Evolutionary conservation across 1,140 invertebrate species (phyloP).

Genomic region (Asobara japonica): DNA sequence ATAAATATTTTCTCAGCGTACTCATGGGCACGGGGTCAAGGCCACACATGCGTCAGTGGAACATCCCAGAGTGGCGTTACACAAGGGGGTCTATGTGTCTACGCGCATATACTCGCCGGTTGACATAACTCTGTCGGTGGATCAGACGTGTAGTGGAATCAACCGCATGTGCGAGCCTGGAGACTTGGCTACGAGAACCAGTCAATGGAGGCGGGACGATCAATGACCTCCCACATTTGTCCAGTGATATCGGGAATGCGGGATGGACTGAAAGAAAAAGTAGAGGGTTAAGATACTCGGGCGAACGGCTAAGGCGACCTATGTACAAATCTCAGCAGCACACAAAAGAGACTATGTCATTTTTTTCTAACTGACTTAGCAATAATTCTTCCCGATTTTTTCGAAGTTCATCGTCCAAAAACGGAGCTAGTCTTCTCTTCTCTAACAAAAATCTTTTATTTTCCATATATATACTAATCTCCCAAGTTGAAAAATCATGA

Average conservation of each 20-base stretch:
- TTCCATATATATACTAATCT: too few species aligned
- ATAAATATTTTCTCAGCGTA: too few species aligned
- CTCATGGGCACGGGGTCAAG: background rate
- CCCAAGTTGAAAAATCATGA: too few species aligned
- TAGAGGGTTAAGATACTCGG: too few species aligned
- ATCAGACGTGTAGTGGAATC: background rate
- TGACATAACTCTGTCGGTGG: background rate
- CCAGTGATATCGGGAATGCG: background rate
- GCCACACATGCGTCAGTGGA: background rate
- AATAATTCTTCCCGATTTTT: too few species aligned
- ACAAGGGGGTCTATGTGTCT: background rate
- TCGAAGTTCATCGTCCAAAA: too few species aligned
- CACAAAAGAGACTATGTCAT: too few species aligned
- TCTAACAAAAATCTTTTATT: too few species aligned
- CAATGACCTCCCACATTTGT: conserved; percentile 14
- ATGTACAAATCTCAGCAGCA: too few species aligned
- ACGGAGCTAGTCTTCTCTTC: too few species aligned
- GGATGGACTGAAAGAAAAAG: background rate
- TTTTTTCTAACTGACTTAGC: too few species aligned
- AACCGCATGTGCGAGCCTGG: background rate
- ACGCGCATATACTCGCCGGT: background rate
- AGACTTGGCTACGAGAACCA: conserved; percentile 1
- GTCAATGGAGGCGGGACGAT: conserved; percentile 12
- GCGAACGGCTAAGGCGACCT: too few species aligned
- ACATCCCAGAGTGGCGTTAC: background rate